These are phyloP conservation scores for Trinorchestia longiramus DNA, from an alignment of 1,140 invertebrate species.

Conservation along the genomic window DNA sequence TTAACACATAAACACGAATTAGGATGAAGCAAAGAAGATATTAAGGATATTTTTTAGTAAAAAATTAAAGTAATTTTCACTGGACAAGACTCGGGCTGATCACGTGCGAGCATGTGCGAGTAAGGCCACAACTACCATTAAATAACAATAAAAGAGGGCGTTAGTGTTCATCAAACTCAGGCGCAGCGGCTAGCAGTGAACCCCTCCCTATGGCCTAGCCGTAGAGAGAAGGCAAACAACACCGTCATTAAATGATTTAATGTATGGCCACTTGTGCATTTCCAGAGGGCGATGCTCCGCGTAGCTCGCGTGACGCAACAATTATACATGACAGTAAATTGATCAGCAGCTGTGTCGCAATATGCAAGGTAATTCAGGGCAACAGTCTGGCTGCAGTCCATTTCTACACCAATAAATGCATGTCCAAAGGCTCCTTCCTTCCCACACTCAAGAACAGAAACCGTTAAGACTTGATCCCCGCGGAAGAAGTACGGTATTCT, in stretches of 20 bases:
- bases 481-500: background rate
- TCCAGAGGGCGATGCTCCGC: background rate
- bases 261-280: background rate
- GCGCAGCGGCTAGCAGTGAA: background rate
- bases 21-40: background rate
- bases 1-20: too few relatives aligned
- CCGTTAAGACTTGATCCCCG: background rate
- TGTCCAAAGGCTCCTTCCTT: background rate
- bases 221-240: background rate
- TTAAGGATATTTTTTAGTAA: background rate
- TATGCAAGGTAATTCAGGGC: background rate
- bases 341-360: background rate
- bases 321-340: background rate
- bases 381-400: background rate
- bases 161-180: background rate
- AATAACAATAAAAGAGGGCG: background rate
- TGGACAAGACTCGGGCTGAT: background rate
- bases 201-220: background rate
- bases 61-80: background rate
- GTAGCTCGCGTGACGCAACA: background rate
- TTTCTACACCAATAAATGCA: background rate
- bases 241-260: background rate
- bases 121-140: background rate
- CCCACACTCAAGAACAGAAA: slow-evolving; percentile 21
- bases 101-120: background rate